A percentile compares a stretch with the other conserved stretches of the same genome.
Conservation (phyloP, 2,797 vertebrate genomes). For the Chromis chromis region DNA sequence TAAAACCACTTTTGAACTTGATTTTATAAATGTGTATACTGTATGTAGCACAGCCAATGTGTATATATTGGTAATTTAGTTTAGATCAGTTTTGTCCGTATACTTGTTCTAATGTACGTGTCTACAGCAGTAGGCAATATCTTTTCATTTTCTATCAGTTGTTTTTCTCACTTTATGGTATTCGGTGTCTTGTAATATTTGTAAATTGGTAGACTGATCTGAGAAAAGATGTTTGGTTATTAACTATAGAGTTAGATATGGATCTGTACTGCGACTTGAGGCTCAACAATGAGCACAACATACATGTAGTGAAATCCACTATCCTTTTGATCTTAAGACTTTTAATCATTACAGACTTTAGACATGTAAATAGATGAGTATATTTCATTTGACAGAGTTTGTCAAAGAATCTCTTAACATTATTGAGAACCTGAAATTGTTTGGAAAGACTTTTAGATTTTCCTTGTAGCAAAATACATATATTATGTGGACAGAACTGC, state of each 20-base stretch:
- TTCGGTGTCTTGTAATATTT: conserved; percentile 32
- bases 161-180: conserved; percentile 24
- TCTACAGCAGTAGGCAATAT: background rate
- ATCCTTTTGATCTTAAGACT: conserved; percentile 24
- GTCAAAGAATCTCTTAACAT: conserved; percentile 30
- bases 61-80: background rate
- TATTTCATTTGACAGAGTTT: conserved; percentile 52
- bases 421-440: conserved; percentile 31
- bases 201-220: conserved; percentile 31
- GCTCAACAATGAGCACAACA: conserved; percentile 34
- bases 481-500: conserved; percentile 6
- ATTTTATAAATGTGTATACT: too few relatives aligned
- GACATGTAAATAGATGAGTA: background rate
- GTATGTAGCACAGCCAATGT: background rate
- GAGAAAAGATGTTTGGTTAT: conserved; percentile 15
- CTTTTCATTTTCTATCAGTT: background rate
- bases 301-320: conserved; percentile 43
- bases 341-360: conserved; percentile 22
- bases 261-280: conserved; percentile 25
- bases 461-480: conserved; percentile 6
- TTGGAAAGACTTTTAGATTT: conserved; percentile 16
- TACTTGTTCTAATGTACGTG: background rate
- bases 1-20: conserved; percentile 5
- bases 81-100: background rate
- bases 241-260: background rate